Percentiles rank a stretch among this genome's conserved stretches.
These are phyloP conservation scores for Lophura nycthemera DNA, from an alignment of 2,113 vertebrate species.

Conservation along the genomic window DNA sequence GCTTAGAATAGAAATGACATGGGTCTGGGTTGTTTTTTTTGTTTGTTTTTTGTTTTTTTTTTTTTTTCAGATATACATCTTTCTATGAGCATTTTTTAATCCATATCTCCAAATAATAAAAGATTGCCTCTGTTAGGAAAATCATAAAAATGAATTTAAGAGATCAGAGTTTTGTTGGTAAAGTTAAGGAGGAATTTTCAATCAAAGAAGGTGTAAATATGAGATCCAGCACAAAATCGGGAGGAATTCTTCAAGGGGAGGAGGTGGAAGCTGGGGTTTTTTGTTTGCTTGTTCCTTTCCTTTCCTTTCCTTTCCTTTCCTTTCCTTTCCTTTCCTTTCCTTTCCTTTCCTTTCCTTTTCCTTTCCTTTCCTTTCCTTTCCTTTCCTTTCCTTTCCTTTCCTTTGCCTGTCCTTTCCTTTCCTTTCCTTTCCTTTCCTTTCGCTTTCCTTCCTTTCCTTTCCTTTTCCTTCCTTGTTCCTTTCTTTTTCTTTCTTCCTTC, in stretches of 20 bases:
- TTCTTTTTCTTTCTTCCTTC: too few species aligned
- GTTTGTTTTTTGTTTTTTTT: too few species aligned
- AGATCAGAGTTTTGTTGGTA: not conserved
- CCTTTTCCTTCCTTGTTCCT: too few species aligned
- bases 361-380: too few species aligned
- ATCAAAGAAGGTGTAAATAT: not conserved
- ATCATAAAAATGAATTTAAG: not conserved
- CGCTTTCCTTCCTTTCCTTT: too few species aligned
- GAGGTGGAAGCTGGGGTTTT: not conserved
- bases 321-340: too few species aligned
- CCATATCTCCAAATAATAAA: constrained; percentile 1
- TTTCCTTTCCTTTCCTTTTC: too few species aligned
- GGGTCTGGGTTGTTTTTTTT: not conserved
- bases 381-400: too few species aligned
- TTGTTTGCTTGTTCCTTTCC: not conserved
- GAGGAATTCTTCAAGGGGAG: not conserved
- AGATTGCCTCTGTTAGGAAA: constrained; percentile 10
- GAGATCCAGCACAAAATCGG: not conserved
- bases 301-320: too few species aligned
- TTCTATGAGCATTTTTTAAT: not conserved
- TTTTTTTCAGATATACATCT: constrained; percentile 20
- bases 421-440: too few species aligned
- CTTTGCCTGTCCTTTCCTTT: too few species aligned
- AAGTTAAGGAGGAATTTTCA: not conserved
- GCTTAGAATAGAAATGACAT: not conserved